Percentiles rank a stretch among this genome's conserved stretches.
These are phyloP conservation scores for Ormia ochracea DNA, from an alignment of 2,888 invertebrate genomes.

Conservation along the genomic window DNA sequence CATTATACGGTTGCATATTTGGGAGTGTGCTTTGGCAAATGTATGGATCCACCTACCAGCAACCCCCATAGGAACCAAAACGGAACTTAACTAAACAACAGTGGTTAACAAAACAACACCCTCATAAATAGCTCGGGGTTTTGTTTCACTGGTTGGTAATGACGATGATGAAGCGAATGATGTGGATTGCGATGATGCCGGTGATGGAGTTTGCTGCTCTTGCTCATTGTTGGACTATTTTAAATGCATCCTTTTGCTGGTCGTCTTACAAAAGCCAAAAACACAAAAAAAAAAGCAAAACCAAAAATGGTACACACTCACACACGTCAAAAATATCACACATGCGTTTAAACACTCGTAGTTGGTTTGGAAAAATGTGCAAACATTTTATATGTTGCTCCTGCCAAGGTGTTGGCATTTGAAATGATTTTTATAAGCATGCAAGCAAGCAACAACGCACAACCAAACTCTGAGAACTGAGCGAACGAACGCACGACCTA, in stretches of 20 bases:
- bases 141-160: constrained; percentile 35
- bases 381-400: constrained; percentile 28
- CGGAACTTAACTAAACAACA: constrained; percentile 20
- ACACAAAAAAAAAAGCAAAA: not conserved
- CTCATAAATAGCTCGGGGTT: constrained; percentile 57
- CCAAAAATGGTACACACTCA: constrained; percentile 5
- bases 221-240: constrained; percentile 58
- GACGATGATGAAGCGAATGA: too few species aligned
- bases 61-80: constrained; percentile 10
- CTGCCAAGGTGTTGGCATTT: constrained; percentile 60
- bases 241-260: constrained; percentile 55
- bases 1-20: constrained; percentile 77
- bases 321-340: not conserved
- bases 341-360: constrained; percentile 37
- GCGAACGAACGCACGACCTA: too few species aligned
- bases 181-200: too few species aligned
- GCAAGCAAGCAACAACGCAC: constrained; percentile 22
- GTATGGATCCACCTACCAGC: constrained; percentile 50
- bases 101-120: constrained; percentile 57
- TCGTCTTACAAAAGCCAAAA: not conserved
- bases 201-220: not conserved
- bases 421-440: constrained; percentile 58
- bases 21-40: constrained; percentile 65
- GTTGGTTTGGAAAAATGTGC: constrained; percentile 15
- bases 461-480: too few species aligned